Percentiles rank a stretch among this genome's conserved stretches.
Evolutionary conservation across 2,888 invertebrate genomes (phyloP).

Genomic region (Melinopterus prodromus): DNA sequence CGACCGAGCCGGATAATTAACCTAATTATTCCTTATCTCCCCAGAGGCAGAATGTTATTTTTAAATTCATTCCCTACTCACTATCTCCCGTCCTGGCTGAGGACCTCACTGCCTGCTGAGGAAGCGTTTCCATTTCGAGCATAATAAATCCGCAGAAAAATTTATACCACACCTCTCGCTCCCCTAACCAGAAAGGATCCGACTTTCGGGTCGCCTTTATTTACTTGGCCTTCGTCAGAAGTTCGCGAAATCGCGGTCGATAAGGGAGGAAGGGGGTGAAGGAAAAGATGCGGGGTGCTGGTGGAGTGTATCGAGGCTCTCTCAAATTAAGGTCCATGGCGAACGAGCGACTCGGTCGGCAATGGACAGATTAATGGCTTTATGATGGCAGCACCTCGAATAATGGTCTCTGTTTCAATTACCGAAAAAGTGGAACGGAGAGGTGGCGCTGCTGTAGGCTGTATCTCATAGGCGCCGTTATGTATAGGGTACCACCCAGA

Average conservation of each 20-base stretch:
- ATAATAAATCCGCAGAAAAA: not conserved
- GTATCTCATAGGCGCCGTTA: too few species aligned
- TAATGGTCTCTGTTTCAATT: conserved; percentile 44
- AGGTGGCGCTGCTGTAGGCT: not conserved
- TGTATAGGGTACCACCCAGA: too few species aligned
- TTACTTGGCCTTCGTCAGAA: not conserved
- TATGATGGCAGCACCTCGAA: conserved; percentile 40
- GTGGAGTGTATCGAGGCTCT: conserved; percentile 40
- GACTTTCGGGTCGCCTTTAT: conserved; percentile 4
- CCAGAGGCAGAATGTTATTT: not conserved
- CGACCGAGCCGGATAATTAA: not conserved
- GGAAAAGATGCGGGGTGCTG: not conserved
- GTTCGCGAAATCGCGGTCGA: not conserved
- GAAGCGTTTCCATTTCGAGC: not conserved
- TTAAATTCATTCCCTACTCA: not conserved
- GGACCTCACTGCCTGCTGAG: not conserved
- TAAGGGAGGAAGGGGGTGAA: not conserved
- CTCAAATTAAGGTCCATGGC: conserved; percentile 40
- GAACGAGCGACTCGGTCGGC: conserved; percentile 27
- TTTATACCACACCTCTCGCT: not conserved
- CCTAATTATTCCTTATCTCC: conserved; percentile 4
- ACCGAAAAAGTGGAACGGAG: conserved; percentile 38
- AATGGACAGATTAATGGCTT: conserved; percentile 43
- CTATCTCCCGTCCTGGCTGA: not conserved
- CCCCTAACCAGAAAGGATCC: not conserved